Evolutionary conservation across 2,797 vertebrate genomes (phyloP).

Genomic region (Sebastes elongatus): DNA sequence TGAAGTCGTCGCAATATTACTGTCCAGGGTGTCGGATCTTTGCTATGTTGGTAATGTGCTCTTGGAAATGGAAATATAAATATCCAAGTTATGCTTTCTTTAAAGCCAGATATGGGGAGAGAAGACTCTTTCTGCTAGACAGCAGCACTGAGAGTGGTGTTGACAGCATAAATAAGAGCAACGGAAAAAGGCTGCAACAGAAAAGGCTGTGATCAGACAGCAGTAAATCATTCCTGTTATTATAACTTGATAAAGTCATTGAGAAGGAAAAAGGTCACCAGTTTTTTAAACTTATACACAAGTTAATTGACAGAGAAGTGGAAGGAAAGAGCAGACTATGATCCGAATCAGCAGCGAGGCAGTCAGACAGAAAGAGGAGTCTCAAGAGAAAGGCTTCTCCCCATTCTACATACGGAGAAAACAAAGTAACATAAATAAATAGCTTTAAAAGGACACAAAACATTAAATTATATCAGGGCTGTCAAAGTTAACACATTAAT

Average conservation of each 20-base stretch:
- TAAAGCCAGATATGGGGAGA: background rate
- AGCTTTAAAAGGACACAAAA: background rate
- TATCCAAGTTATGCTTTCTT: background rate
- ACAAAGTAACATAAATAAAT: background rate
- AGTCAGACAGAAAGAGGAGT: background rate
- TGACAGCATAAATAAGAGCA: background rate
- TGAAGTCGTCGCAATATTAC: background rate
- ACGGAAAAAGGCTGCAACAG: background rate
- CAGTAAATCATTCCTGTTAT: conserved; percentile 26
- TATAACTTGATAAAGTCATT: conserved; percentile 29
- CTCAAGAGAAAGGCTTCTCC: background rate
- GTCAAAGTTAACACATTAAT: too few relatives aligned
- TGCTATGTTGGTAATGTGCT: background rate
- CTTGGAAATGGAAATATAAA: background rate
- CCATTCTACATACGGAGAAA: background rate
- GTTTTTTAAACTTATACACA: conserved; percentile 9
- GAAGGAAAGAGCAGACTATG: conserved; percentile 7
- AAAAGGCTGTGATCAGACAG: conserved; percentile 10
- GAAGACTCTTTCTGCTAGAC: background rate
- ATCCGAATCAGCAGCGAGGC: background rate
- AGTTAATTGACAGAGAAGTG: conserved; percentile 17
- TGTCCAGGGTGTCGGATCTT: background rate
- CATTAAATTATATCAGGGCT: background rate
- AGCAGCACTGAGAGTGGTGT: background rate
- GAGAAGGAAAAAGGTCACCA: conserved; percentile 36